phyloP scores from a whole-genome alignment of 2,797 vertebrate species.

The Siniperca undulata region DNA sequence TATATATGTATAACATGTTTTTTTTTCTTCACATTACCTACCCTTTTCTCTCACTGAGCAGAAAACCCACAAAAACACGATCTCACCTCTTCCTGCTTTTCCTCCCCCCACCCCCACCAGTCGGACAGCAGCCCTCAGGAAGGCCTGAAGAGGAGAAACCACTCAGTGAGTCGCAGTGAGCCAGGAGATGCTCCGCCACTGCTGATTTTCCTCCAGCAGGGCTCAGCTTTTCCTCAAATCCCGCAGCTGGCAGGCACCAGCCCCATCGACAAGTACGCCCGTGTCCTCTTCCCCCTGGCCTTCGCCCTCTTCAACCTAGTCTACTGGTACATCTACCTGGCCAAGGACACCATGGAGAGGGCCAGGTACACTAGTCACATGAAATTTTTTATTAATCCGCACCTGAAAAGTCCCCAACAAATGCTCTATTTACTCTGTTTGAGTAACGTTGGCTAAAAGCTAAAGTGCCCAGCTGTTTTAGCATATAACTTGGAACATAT shows the following conservation, averaged over 20 bases:
- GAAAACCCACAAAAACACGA: slow-evolving; percentile 1
- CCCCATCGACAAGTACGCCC: slow-evolving; percentile 92
- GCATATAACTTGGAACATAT: neutral
- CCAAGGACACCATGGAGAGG: slow-evolving; percentile 92
- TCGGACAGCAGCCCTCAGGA: slow-evolving; percentile 82
- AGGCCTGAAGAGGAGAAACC: slow-evolving; percentile 89
- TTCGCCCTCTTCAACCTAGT: slow-evolving; percentile 94
- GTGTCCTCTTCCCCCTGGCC: slow-evolving; percentile 92
- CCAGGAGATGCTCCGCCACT: slow-evolving; percentile 67
- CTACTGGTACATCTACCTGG: slow-evolving; percentile 95
- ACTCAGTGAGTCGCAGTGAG: slow-evolving; percentile 84
- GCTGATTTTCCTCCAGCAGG: slow-evolving; percentile 83
- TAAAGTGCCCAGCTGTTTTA: neutral
- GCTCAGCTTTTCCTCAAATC: slow-evolving; percentile 81
- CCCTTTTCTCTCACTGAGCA: neutral
- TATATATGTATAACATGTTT: slow-evolving; percentile 19
- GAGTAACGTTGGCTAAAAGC: neutral
- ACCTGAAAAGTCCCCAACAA: neutral
- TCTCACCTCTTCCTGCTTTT: slow-evolving; percentile 6
- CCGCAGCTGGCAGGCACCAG: slow-evolving; percentile 89
- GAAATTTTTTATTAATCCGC: neutral
- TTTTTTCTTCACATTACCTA: neutral
- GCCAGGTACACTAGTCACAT: slow-evolving; percentile 65
- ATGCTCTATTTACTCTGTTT: neutral
- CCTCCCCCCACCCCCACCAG: slow-evolving; percentile 34